A percentile compares a stretch with the other conserved stretches of the same genome.
phyloP scores from a whole-genome alignment of 2,888 invertebrate genomes.

The Notocelia uddmanniana region DNA sequence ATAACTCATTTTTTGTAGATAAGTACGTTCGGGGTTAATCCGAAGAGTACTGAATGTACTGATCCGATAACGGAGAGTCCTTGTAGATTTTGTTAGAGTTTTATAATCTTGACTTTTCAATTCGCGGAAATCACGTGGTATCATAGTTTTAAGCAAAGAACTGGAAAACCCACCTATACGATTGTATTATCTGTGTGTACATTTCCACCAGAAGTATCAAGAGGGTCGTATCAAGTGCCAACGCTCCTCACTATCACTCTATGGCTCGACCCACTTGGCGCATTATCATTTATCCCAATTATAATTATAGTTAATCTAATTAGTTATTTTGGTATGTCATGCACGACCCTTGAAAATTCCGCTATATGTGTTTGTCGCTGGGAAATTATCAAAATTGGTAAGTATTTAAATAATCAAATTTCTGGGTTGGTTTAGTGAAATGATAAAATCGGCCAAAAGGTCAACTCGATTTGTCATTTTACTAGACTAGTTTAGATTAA shows the following conservation, averaged over 20 bases:
- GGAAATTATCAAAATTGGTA: too few relatives aligned
- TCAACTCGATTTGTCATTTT: too few relatives aligned
- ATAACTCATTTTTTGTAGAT: background rate
- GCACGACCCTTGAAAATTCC: background rate
- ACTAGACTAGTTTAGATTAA: too few relatives aligned
- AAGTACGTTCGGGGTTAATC: background rate
- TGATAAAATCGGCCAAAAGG: too few relatives aligned
- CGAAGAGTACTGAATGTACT: background rate
- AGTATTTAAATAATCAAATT: too few relatives aligned
- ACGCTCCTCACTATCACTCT: constrained; percentile 5
- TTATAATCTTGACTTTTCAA: background rate
- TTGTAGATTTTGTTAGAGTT: background rate
- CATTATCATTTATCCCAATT: constrained; percentile 14
- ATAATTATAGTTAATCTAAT: constrained; percentile 5
- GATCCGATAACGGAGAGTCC: background rate
- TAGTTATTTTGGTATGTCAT: background rate
- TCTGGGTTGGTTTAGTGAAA: too few relatives aligned
- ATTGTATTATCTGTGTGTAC: background rate
- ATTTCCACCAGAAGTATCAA: background rate
- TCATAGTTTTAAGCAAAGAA: background rate
- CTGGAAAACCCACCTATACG: background rate
- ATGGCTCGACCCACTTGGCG: constrained; percentile 24
- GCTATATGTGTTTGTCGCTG: background rate
- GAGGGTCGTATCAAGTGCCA: constrained; percentile 10
- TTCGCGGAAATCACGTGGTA: background rate